Evolutionary conservation across 1,140 invertebrate species (phyloP).

Genomic region (Megathymus violae): DNA sequence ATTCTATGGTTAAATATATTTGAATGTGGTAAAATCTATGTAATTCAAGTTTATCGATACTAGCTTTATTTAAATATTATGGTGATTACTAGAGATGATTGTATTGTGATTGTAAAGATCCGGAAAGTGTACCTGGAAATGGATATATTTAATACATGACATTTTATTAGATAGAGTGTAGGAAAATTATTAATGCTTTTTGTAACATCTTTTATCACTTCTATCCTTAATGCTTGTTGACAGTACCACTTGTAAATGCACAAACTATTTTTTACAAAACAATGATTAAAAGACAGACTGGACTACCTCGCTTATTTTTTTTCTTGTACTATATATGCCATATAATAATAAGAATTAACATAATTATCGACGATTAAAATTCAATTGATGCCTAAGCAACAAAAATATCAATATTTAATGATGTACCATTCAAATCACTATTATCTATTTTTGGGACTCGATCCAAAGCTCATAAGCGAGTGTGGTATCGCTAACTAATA

Average conservation of each 20-base stretch:
- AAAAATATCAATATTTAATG: too few species aligned
- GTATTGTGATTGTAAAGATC: slow-evolving; percentile 8
- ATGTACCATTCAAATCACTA: too few species aligned
- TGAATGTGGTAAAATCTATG: not conserved
- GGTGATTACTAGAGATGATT: not conserved
- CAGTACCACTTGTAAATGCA: slow-evolving; percentile 9
- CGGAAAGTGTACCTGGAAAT: too few species aligned
- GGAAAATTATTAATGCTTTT: slow-evolving; percentile 6
- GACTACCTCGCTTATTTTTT: slow-evolving; percentile 15
- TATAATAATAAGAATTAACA: not conserved
- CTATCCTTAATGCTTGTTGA: slow-evolving; percentile 1
- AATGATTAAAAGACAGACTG: slow-evolving; percentile 6
- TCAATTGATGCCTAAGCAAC: too few species aligned
- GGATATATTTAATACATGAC: not conserved
- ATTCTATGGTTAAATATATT: not conserved
- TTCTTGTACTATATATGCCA: not conserved
- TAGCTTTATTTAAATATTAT: not conserved
- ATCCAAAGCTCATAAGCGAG: too few species aligned
- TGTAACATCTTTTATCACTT: slow-evolving; percentile 5
- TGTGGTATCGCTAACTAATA: too few species aligned
- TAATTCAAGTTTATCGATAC: not conserved
- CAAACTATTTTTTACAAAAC: slow-evolving; percentile 18
- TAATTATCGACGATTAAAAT: too few species aligned
- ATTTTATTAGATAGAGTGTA: not conserved
- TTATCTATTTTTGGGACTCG: too few species aligned